These are phyloP conservation scores for Cryptocephalus primarius DNA, from an alignment of 2,888 invertebrate genomes.

Conservation along the genomic window DNA sequence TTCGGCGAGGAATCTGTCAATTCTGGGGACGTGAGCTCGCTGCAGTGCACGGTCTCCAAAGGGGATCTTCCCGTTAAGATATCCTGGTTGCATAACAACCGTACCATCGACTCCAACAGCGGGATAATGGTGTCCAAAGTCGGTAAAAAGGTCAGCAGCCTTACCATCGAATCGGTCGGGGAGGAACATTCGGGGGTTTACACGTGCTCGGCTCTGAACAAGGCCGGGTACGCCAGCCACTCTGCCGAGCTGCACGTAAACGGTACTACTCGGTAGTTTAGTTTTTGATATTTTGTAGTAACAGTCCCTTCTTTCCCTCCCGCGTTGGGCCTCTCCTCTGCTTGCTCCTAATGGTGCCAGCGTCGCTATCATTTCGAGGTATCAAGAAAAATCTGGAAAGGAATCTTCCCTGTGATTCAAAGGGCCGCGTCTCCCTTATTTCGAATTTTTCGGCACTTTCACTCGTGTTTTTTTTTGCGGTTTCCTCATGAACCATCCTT, in stretches of 20 bases:
- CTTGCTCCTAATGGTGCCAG: too few species aligned
- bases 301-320: too few species aligned
- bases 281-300: neutral
- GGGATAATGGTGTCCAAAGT: slow-evolving; percentile 36
- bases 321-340: too few species aligned
- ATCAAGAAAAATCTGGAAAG: too few species aligned
- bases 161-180: slow-evolving; percentile 47
- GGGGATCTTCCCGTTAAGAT: slow-evolving; percentile 70
- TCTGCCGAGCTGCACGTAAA: slow-evolving; percentile 54
- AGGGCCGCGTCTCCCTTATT: too few species aligned
- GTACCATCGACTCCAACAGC: slow-evolving; percentile 22
- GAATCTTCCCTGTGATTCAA: too few species aligned
- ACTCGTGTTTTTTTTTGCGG: too few species aligned
- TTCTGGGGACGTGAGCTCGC: slow-evolving; percentile 25
- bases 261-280: slow-evolving; percentile 38
- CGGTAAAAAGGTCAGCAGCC: slow-evolving; percentile 41
- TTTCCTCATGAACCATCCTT: too few species aligned
- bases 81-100: slow-evolving; percentile 53
- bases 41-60: slow-evolving; percentile 55
- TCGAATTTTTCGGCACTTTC: too few species aligned
- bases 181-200: slow-evolving; percentile 53
- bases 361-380: too few species aligned
- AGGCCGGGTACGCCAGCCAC: slow-evolving; percentile 53
- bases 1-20: slow-evolving; percentile 58
- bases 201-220: slow-evolving; percentile 62